Evolutionary conservation across 2,113 vertebrate species (phyloP).

Genomic region (Mungos mungo): DNA sequence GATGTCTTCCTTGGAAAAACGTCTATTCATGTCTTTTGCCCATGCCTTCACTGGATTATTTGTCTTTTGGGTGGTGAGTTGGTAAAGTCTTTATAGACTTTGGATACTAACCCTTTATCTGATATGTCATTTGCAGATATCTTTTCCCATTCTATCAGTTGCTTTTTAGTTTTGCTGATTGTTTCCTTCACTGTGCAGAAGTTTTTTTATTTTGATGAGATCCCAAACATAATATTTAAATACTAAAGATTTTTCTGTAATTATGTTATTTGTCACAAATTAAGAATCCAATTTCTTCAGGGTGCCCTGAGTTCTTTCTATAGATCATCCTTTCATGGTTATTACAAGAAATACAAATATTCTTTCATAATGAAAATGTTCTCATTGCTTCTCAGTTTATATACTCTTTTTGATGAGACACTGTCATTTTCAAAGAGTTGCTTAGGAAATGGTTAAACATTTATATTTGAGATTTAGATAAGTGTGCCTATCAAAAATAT

Average conservation of each 20-base stretch:
- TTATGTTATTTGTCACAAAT: conserved; percentile 1
- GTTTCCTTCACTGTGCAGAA: too few species aligned
- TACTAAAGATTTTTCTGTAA: background rate
- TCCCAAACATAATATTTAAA: background rate
- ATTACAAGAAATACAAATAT: background rate
- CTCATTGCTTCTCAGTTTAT: background rate
- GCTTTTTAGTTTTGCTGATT: too few species aligned
- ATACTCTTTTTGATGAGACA: background rate
- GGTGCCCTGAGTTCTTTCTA: background rate
- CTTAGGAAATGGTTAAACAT: background rate
- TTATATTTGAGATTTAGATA: conserved; percentile 11
- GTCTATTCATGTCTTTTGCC: too few species aligned
- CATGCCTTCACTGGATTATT: too few species aligned
- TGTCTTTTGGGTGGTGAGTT: too few species aligned
- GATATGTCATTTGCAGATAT: too few species aligned
- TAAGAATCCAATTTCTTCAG: background rate
- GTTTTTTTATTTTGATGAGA: too few species aligned
- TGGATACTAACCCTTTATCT: too few species aligned
- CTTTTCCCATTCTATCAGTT: too few species aligned
- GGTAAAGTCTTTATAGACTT: too few species aligned
- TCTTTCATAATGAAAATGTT: background rate
- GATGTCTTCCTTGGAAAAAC: too few species aligned
- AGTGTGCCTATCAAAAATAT: background rate
- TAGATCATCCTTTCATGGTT: background rate
- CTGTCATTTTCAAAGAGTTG: background rate